Conservation (phyloP, 2,888 invertebrate genomes). For the Nomada lathburiana region DNA sequence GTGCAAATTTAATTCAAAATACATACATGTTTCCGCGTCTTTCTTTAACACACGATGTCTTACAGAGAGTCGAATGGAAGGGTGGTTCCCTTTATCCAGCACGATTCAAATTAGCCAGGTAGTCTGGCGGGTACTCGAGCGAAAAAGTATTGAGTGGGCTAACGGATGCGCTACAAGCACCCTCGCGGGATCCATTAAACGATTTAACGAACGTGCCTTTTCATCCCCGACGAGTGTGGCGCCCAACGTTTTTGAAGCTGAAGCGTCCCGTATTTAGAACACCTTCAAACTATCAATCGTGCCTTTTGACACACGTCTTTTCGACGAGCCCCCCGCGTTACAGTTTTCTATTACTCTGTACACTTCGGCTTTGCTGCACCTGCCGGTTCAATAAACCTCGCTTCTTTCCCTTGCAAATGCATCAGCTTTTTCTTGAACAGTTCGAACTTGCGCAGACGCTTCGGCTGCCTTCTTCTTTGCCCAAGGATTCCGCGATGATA, state of each 20-base stretch:
- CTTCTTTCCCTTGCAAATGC: too few species aligned
- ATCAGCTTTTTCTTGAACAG: too few species aligned
- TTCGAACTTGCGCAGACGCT: too few species aligned
- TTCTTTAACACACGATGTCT: neutral
- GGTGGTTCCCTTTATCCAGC: constrained; percentile 26
- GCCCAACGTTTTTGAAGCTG: neutral
- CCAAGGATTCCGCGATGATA: too few species aligned
- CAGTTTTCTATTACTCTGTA: neutral
- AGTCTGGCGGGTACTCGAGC: constrained; percentile 24
- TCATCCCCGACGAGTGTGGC: constrained; percentile 29
- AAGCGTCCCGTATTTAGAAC: neutral
- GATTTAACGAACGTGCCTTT: constrained; percentile 44
- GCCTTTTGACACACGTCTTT: constrained; percentile 13
- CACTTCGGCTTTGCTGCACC: too few species aligned
- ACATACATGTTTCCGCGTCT: too few species aligned
- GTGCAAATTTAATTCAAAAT: too few species aligned
- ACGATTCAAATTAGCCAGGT: constrained; percentile 57
- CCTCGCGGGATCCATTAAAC: constrained; percentile 51
- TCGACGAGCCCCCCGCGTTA: neutral
- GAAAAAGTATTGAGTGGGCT: constrained; percentile 48
- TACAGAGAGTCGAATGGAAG: neutral
- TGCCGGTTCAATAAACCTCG: neutral
- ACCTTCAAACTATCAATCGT: constrained; percentile 3
- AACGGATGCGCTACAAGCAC: constrained; percentile 54
- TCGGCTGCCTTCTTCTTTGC: too few species aligned